Percentiles rank a stretch among this genome's conserved stretches.
Conservation (phyloP, 1,140 invertebrate genomes). For the Rhagoletis pomonella region DNA sequence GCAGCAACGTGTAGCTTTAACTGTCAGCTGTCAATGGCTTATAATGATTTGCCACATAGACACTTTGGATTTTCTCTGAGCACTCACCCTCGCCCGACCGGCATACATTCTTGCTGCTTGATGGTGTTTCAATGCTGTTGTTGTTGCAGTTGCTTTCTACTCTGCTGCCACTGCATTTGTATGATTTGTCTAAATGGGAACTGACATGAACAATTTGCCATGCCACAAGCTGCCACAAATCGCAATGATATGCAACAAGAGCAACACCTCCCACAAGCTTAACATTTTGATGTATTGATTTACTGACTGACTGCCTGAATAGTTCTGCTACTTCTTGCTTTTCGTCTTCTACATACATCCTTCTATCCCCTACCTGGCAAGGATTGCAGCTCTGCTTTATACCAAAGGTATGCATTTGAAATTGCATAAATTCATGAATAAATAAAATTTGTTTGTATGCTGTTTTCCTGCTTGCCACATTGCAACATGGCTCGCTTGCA, state of each 20-base stretch:
- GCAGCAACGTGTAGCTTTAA: conserved; percentile 30
- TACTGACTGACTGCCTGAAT: conserved; percentile 27
- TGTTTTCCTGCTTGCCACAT: no score
- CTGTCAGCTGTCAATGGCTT: conserved; percentile 50
- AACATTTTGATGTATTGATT: conserved; percentile 32
- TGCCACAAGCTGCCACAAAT: conserved; percentile 48
- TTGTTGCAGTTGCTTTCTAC: not conserved
- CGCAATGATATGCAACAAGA: not conserved
- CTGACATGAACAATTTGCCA: conserved; percentile 19
- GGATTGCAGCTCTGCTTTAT: not conserved
- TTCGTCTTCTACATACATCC: not conserved
- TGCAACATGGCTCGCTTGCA: not conserved
- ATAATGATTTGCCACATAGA: conserved; percentile 49
- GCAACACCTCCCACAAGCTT: not conserved
- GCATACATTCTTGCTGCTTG: not conserved
- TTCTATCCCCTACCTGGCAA: not conserved
- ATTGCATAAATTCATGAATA: conserved; percentile 42
- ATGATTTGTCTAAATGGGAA: conserved; percentile 2
- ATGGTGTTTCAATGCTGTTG: not conserved
- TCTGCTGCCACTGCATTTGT: not conserved
- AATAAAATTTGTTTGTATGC: conserved; percentile 41
- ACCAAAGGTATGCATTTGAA: conserved; percentile 34
- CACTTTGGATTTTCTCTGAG: conserved; percentile 5
- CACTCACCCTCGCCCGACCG: not conserved
- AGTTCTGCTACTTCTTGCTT: not conserved